These are phyloP conservation scores for Pocillopora damicornis DNA, from an alignment of 64 coral and sea anemone genomes.

Conservation along the genomic window DNA sequence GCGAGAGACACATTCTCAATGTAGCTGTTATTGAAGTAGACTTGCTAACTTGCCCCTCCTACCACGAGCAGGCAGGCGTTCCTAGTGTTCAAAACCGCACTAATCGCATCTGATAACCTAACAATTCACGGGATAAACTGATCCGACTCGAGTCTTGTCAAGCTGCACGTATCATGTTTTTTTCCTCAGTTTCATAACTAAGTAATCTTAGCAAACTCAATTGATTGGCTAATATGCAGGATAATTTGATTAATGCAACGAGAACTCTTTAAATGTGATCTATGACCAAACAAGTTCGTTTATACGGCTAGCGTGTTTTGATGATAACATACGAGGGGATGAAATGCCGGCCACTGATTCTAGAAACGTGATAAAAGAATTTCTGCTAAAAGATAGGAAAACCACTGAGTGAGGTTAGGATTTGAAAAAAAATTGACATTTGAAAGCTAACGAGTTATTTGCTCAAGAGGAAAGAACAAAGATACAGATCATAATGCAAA, in stretches of 20 bases:
- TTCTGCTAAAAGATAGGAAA: background rate
- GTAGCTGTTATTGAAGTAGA: background rate
- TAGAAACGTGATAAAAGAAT: background rate
- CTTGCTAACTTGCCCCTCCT: constrained; percentile 4
- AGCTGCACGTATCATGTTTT: background rate
- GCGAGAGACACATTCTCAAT: background rate
- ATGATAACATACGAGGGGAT: background rate
- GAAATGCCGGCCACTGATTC: background rate
- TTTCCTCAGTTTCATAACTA: constrained; percentile 23
- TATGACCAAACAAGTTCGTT: background rate
- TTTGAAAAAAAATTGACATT: background rate
- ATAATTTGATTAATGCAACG: constrained; percentile 37
- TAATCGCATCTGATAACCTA: background rate
- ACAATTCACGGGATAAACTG: background rate
- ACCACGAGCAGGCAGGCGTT: background rate
- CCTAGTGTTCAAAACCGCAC: background rate
- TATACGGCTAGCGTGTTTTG: background rate
- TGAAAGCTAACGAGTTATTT: background rate
- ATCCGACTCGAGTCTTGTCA: background rate
- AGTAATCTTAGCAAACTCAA: constrained; percentile 5
- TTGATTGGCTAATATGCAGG: constrained; percentile 26
- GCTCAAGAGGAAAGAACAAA: background rate
- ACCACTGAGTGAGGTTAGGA: background rate
- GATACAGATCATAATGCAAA: background rate
- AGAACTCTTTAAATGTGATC: constrained; percentile 15